Evolutionary conservation across 2,797 vertebrate species (phyloP), one percentile per base, ranked within the genome.

Genomic region (Liasis olivaceus): DNA sequence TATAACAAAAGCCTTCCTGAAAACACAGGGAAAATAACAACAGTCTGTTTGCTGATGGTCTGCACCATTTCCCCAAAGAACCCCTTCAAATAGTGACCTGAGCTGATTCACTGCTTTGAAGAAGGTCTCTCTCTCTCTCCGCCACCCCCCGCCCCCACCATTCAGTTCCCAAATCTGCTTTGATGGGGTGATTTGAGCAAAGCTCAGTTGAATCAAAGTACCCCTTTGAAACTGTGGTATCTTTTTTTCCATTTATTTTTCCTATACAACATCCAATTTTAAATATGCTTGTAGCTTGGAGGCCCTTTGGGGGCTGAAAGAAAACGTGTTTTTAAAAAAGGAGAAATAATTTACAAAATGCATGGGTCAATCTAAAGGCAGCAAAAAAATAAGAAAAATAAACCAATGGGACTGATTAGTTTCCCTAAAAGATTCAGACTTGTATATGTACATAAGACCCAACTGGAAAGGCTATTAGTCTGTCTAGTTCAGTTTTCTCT

Each of bases 181-280:
- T 81, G 36, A 77, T 77, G 72, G 36, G 36, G 72, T 77, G 36
- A 81, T 47, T 81, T 81, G 36, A 81, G 36, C 36, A 81, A 81
- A 24, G 72, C 36, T 77, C 22, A 47, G 36, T 11, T 77, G 72
- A 77, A 47, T 77, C 72, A 77, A 77, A 42, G 36, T 42, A 42
- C 42, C 7, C 20, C 36, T 42, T 77, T 42, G 36, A 77, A 77
- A 77, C 72, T 11, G 51, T 51, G 36, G 42, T 77, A 11, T 42
- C 31, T 42, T 3, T 0, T 0, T 1, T 1, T 3, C 8, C 3
- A 7, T 20, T 42, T 42, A 42, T 42, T 11, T 22, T 4, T 62
- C 3, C 8, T 42, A 9, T 20, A 77, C 42, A 42, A 42, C 36
- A 42, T 77, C 42, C 6, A 42, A 77, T 42, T 77, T 77, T 77